Evolutionary conservation across 2,888 invertebrate genomes (phyloP), one percentile per base, ranked within the genome.

Genomic region (Brachyopa scutellaris): DNA sequence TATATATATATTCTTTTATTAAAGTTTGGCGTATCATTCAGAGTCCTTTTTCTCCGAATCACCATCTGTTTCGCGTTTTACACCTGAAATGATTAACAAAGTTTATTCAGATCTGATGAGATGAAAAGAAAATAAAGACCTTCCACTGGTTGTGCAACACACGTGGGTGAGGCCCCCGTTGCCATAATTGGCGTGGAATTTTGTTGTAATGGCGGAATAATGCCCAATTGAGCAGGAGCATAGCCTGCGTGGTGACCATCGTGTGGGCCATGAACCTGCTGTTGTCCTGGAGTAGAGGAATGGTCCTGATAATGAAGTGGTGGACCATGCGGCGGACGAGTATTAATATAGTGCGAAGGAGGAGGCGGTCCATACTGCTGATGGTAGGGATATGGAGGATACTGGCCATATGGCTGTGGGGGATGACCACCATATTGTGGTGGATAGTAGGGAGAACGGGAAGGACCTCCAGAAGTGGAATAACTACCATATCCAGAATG

Each of bases 391-490:
- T 90, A 89, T 11, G 90, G 90, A 19, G 88, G 85, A 64, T 90
- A 87, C 74, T 90, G 89, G 2, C 87, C 86, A 57, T 89, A 90
- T 4, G 89, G 87, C 77, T 90, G 89, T 3, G 90, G 87, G 7
- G 91, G 90, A 85, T 90, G 89, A 0, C 89, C 88, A 1, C 88
- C 89, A 74, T 90, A 91, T 67, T 90, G 91, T 6, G 90, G 89
- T 78, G 90, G 89, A 85, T 90, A 91, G 74, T 90, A 90, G 6
- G 90, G 90, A 0, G 90, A 87, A 2, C 90, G 87, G 0, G 89
- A 87, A 5, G 90, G 90, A 0, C 89, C 88, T 11, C 87, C 84
- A 9, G 89, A 87, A 5, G 90, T 88, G 1, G 90, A 89, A 80
- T 90, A 89, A 72, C 88, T 88, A 7, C 87, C 88, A 85, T 90